phyloP scores from a whole-genome alignment of 2,113 vertebrate genomes.

The Anser cygnoides region DNA sequence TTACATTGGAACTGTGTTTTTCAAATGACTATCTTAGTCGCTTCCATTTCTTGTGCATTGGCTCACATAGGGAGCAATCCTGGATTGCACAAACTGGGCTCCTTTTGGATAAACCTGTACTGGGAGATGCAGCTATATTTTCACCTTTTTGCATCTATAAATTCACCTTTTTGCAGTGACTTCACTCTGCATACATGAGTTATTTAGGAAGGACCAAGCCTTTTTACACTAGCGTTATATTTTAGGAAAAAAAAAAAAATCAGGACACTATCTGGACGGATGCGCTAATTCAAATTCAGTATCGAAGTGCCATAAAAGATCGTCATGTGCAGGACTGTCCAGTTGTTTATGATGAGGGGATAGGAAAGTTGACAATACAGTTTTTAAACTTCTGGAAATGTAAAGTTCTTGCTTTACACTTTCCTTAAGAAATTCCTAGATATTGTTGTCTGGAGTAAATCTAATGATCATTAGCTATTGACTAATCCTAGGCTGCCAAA shows the following conservation, averaged over 20 bases:
- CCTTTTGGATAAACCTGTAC: neutral
- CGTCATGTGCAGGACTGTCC: neutral
- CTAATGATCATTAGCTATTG: neutral
- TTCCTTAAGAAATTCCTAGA: neutral
- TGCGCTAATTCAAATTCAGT: neutral
- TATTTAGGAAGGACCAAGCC: neutral
- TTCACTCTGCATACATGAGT: rapidly evolving
- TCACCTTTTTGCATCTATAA: neutral
- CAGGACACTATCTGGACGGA: neutral
- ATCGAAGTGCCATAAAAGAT: neutral
- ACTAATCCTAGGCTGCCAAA: neutral
- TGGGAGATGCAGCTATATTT: neutral
- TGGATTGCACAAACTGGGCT: neutral
- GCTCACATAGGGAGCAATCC: neutral
- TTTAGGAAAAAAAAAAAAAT: neutral
- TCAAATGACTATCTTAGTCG: neutral
- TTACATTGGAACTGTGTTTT: neutral
- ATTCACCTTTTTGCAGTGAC: neutral
- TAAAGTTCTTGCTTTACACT: neutral
- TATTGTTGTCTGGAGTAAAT: neutral
- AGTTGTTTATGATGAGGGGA: neutral
- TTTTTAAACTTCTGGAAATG: neutral
- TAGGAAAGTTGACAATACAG: neutral
- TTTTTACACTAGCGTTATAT: neutral
- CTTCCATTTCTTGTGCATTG: neutral